A percentile compares a stretch with the other conserved stretches of the same genome.
These are phyloP conservation scores for Mythimna pallens DNA, from an alignment of 2,888 invertebrate genomes.

Conservation along the genomic window DNA sequence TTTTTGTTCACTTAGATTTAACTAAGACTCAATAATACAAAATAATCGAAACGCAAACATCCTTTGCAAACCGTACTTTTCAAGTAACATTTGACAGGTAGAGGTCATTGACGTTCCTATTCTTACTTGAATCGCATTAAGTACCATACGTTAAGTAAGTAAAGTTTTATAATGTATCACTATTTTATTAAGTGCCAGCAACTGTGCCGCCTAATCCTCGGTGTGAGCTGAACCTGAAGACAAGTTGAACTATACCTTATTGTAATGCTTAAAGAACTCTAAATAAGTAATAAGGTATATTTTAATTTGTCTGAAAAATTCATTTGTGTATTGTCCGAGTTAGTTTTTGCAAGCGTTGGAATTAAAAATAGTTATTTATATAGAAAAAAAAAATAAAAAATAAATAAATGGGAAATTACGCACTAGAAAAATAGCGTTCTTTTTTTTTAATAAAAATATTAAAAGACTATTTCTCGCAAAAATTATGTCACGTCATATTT, in stretches of 20 bases:
- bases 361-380: too few species aligned
- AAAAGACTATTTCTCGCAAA: not conserved
- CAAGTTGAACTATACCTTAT: conserved; percentile 14
- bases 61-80: too few species aligned
- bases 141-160: too few species aligned
- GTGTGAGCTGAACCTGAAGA: not conserved
- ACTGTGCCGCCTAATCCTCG: not conserved
- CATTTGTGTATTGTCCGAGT: conserved; percentile 31
- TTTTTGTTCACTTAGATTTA: too few species aligned
- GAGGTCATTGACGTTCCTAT: too few species aligned
- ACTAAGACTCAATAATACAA: too few species aligned
- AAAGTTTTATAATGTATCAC: too few species aligned
- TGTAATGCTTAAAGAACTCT: not conserved
- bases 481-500: not conserved
- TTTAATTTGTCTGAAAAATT: not conserved
- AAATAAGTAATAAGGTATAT: not conserved
- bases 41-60: too few species aligned
- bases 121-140: too few species aligned
- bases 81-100: too few species aligned
- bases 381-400: not conserved
- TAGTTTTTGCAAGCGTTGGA: conserved; percentile 20
- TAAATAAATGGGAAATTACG: not conserved
- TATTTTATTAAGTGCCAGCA: too few species aligned
- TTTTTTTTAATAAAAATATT: not conserved
- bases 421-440: not conserved